A percentile compares a stretch with the other conserved stretches of the same genome.
phyloP scores from a whole-genome alignment of 1,140 invertebrate species.

The Dufourea novaeangliae region DNA sequence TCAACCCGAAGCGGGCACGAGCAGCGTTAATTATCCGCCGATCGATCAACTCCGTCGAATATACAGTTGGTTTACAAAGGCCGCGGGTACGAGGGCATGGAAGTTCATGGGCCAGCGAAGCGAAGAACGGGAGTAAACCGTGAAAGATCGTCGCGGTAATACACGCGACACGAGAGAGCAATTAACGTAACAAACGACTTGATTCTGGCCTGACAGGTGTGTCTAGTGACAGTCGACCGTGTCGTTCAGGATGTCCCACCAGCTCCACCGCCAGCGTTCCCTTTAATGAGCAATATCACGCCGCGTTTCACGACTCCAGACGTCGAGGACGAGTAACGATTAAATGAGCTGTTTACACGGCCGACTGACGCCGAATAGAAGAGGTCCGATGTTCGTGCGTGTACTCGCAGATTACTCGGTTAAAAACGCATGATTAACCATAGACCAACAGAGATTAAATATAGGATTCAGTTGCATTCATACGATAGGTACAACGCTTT shows the following conservation, averaged over 20 bases:
- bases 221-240: slow-evolving; percentile 36
- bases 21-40: neutral
- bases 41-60: slow-evolving; percentile 11
- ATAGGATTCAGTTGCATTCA: neutral
- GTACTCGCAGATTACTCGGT: neutral
- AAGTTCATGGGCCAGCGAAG: slow-evolving; percentile 33
- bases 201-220: slow-evolving; percentile 38
- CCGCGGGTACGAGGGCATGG: neutral
- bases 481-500: neutral
- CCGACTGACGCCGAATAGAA: slow-evolving; percentile 1
- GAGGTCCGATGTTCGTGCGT: neutral
- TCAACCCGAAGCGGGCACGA: too few species aligned
- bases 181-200: slow-evolving; percentile 67
- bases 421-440: slow-evolving; percentile 27
- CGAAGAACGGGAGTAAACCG: slow-evolving; percentile 48
- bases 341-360: slow-evolving; percentile 38
- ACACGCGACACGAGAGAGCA: slow-evolving; percentile 63
- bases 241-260: slow-evolving; percentile 29
- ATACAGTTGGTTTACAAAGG: neutral
- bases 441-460: neutral
- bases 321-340: neutral
- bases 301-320: slow-evolving; percentile 23
- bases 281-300: slow-evolving; percentile 40
- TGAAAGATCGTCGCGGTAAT: slow-evolving; percentile 56
- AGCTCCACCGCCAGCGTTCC: neutral